A percentile compares a stretch with the other conserved stretches of the same genome.
Conservation (phyloP, 2,113 vertebrate species). For the Grammomys surdaster region DNA sequence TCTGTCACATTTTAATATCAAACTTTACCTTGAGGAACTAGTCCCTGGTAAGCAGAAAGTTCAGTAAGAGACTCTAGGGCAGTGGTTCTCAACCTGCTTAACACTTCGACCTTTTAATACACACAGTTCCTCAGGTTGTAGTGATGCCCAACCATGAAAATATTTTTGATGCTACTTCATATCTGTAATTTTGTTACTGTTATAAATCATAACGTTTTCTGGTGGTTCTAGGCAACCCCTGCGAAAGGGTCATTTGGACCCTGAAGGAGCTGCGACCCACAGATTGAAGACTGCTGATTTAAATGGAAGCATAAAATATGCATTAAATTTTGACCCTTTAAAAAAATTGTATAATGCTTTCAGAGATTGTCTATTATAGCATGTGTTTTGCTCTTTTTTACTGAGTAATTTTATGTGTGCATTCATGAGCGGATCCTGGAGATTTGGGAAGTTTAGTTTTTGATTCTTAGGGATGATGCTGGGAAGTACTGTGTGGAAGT, state of each 20-base stretch:
- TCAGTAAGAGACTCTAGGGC: background rate
- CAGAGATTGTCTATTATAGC: background rate
- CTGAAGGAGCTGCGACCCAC: background rate
- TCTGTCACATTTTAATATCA: background rate
- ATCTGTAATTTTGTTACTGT: background rate
- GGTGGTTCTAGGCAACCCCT: background rate
- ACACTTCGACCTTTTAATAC: background rate
- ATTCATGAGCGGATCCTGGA: background rate
- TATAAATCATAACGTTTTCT: background rate
- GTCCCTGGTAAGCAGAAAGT: background rate
- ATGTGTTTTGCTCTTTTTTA: background rate
- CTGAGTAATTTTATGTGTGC: background rate
- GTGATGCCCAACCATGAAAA: background rate
- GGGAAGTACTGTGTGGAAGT: background rate
- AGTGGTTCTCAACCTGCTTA: background rate
- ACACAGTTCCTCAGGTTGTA: background rate
- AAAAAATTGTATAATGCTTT: background rate
- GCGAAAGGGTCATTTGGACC: background rate
- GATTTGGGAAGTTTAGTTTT: background rate
- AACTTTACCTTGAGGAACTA: background rate
- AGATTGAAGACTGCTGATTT: background rate
- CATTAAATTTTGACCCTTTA: background rate
- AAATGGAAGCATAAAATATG: background rate
- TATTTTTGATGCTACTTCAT: background rate
- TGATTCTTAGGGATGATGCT: background rate